Percentiles rank a stretch among this genome's conserved stretches.
phyloP scores from a whole-genome alignment of 2,113 vertebrate species.

The Vidua chalybeata region DNA sequence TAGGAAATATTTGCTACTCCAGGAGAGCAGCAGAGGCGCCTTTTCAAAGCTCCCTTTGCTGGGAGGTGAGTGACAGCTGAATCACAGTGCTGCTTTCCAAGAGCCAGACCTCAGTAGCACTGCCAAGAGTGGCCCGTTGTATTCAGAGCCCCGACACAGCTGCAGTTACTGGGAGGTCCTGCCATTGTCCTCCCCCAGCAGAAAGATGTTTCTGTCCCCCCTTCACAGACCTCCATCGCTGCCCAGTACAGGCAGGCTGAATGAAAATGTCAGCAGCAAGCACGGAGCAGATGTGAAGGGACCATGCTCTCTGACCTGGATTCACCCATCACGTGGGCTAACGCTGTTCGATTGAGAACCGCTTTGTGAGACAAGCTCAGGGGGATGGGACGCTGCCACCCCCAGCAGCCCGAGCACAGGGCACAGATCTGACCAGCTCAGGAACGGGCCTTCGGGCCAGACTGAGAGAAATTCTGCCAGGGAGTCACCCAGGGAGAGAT shows the following conservation, averaged over 20 bases:
- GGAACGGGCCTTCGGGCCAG: neutral
- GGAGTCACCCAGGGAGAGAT: neutral
- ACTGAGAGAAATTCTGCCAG: neutral
- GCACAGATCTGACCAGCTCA: neutral
- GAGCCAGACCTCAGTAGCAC: slow-evolving; percentile 72
- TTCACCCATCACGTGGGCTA: slow-evolving; percentile 47
- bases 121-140: slow-evolving; percentile 73
- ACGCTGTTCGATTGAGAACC: neutral
- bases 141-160: slow-evolving; percentile 82
- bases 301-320: slow-evolving; percentile 59
- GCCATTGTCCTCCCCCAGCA: slow-evolving; percentile 82
- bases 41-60: slow-evolving; percentile 82
- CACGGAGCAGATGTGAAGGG: slow-evolving; percentile 72
- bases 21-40: slow-evolving; percentile 76
- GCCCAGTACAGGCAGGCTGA: slow-evolving; percentile 69
- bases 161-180: slow-evolving; percentile 89
- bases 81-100: slow-evolving; percentile 82
- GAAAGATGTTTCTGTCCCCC: slow-evolving; percentile 65
- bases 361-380: neutral
- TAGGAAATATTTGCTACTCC: slow-evolving; percentile 84
- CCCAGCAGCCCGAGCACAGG: neutral
- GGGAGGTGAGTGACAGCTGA: slow-evolving; percentile 92
- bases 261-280: slow-evolving; percentile 78
- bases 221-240: slow-evolving; percentile 76
- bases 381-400: slow-evolving; percentile 31